phyloP scores from a whole-genome alignment of 2,888 invertebrate genomes.

The Elegia similella region DNA sequence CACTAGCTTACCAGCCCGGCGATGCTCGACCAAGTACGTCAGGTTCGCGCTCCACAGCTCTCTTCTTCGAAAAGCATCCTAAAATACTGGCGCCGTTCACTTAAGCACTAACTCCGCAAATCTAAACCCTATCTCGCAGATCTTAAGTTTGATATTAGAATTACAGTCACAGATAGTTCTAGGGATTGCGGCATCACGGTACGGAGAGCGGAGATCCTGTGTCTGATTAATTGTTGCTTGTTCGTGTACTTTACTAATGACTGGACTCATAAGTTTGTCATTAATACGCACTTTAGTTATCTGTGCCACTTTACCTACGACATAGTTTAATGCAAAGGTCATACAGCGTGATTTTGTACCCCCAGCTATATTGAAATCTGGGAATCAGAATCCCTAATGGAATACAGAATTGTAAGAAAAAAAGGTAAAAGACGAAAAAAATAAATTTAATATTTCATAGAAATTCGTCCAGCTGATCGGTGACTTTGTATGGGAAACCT shows the following conservation, averaged over 20 bases:
- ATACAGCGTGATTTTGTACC: no score
- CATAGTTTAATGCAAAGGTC: not conserved
- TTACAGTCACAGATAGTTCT: conserved; percentile 39
- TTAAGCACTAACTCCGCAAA: conserved; percentile 41
- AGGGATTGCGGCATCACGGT: conserved; percentile 70
- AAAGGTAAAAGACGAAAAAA: no score
- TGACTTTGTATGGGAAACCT: no score
- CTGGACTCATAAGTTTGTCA: conserved; percentile 14
- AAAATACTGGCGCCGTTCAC: conserved; percentile 73
- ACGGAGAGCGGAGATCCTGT: conserved; percentile 75
- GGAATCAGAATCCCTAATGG: no score
- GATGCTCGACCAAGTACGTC: not conserved
- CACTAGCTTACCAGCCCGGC: conserved; percentile 21
- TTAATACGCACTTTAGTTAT: conserved; percentile 9
- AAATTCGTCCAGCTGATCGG: no score
- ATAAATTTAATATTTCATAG: no score
- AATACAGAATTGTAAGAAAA: no score
- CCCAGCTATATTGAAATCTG: no score
- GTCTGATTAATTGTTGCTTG: conserved; percentile 59
- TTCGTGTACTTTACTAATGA: conserved; percentile 23
- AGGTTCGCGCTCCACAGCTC: conserved; percentile 33
- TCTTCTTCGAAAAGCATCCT: conserved; percentile 75
- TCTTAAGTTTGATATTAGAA: conserved; percentile 46
- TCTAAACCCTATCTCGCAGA: conserved; percentile 43
- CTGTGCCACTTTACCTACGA: not conserved